phyloP scores from a whole-genome alignment of 2,888 invertebrate genomes.

The Lochmaea capreae region DNA sequence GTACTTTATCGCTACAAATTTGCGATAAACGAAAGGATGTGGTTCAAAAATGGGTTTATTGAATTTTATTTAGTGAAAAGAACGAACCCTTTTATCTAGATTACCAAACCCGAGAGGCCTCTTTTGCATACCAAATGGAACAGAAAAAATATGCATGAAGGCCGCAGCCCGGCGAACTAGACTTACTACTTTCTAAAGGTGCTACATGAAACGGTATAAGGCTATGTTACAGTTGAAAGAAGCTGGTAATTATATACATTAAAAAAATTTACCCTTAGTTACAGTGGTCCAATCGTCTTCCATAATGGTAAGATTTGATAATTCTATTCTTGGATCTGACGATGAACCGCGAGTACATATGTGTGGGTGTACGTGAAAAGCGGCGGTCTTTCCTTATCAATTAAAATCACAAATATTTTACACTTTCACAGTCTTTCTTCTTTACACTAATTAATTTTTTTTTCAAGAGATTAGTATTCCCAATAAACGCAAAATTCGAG shows the following conservation, averaged over 20 bases:
- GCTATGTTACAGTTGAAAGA: constrained; percentile 11
- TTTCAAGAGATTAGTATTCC: constrained; percentile 1
- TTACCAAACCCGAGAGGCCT: constrained; percentile 18
- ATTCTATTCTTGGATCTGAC: constrained; percentile 62
- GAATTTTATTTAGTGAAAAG: not conserved
- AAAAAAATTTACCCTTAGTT: constrained; percentile 49
- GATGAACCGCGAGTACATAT: constrained; percentile 41
- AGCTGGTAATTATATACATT: constrained; percentile 34
- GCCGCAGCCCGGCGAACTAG: constrained; percentile 51
- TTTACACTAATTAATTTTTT: constrained; percentile 2
- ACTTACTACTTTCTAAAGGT: constrained; percentile 56
- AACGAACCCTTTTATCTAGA: not conserved
- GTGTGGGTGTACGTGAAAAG: constrained; percentile 45
- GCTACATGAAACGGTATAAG: constrained; percentile 27
- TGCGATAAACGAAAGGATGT: constrained; percentile 28
- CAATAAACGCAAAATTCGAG: constrained; percentile 25
- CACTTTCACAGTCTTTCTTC: constrained; percentile 31
- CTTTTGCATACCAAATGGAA: constrained; percentile 34
- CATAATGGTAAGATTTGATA: constrained; percentile 47
- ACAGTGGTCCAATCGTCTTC: constrained; percentile 52
- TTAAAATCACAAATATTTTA: constrained; percentile 41
- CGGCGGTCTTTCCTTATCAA: constrained; percentile 33
- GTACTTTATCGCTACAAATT: constrained; percentile 22
- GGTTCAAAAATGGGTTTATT: constrained; percentile 2
- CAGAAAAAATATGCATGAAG: constrained; percentile 32